Percentiles rank a stretch among this genome's conserved stretches.
Conservation (phyloP, 1,140 invertebrate genomes). For the Danaus melanippus region DNA sequence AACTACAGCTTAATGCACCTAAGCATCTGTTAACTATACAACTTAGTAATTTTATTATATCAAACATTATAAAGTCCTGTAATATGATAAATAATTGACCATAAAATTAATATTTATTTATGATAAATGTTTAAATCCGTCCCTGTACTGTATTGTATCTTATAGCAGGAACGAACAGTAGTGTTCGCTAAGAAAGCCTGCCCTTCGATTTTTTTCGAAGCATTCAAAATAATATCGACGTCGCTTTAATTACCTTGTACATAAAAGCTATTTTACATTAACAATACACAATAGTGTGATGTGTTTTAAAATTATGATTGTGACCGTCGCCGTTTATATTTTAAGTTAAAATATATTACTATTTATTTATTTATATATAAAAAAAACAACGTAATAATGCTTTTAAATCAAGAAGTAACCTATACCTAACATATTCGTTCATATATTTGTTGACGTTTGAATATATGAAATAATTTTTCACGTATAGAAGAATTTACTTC, state of each 20-base stretch:
- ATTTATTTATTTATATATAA: conserved; percentile 2
- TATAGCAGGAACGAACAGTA: conserved; percentile 49
- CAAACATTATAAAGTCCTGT: no score
- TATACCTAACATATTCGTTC: no score
- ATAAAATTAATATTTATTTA: no score
- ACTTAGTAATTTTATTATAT: no score
- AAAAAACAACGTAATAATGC: not conserved
- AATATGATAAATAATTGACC: no score
- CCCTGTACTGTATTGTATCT: conserved; percentile 42
- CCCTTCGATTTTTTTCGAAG: conserved; percentile 50
- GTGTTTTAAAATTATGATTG: conserved; percentile 13
- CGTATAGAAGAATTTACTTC: no score
- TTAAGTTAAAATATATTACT: conserved; percentile 7
- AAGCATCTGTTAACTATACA: no score
- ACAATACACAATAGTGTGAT: conserved; percentile 1
- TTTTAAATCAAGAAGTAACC: no score
- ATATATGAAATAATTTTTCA: no score
- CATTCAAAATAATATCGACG: not conserved
- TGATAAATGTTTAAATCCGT: conserved; percentile 22
- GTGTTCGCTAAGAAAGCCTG: conserved; percentile 55
- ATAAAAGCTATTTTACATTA: conserved; percentile 23
- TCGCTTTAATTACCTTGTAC: conserved; percentile 10
- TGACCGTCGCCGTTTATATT: conserved; percentile 23
- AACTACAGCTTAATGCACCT: no score
- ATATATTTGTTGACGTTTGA: no score